Evolutionary conservation across 2,797 vertebrate genomes (phyloP).

Genomic region (Poecilia picta): DNA sequence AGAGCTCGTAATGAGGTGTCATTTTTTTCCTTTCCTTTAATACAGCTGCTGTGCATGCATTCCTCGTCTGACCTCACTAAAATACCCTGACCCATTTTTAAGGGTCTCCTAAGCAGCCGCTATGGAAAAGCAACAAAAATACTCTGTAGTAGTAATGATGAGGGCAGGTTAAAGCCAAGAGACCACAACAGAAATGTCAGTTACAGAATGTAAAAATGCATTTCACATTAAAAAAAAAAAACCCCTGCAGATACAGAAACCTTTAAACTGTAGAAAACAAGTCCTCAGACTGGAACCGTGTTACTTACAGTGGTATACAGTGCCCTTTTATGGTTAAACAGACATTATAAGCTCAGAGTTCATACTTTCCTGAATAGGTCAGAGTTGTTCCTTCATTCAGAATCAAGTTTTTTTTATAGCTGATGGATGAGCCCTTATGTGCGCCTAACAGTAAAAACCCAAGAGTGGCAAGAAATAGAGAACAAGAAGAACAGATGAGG

Average conservation of each 20-base stretch:
- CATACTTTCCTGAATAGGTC: not conserved
- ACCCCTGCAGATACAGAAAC: not conserved
- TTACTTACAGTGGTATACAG: slow-evolving; percentile 27
- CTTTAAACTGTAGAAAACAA: not conserved
- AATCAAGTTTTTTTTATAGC: not conserved
- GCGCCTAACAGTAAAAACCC: not conserved
- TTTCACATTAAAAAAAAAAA: not conserved
- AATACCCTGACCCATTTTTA: slow-evolving; percentile 10
- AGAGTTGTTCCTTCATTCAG: not conserved
- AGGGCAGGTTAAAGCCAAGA: not conserved
- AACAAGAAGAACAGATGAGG: not conserved
- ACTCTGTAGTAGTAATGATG: not conserved
- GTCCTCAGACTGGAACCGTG: not conserved
- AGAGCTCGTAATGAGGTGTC: not conserved
- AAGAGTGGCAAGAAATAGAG: slow-evolving; percentile 6
- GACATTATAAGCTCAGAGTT: slow-evolving; percentile 6
- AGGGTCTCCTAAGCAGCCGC: slow-evolving; percentile 18
- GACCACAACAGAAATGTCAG: slow-evolving; percentile 3
- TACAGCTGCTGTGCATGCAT: not conserved
- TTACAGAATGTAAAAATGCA: not conserved
- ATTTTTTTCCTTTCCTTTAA: not conserved
- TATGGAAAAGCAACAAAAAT: not conserved
- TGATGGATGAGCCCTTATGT: slow-evolving; percentile 28
- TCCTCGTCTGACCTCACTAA: not conserved
- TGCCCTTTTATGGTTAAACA: slow-evolving; percentile 31